phyloP scores from a whole-genome alignment of 53 echinoderm and acorn worm genomes.

The Echinometra lucunter region DNA sequence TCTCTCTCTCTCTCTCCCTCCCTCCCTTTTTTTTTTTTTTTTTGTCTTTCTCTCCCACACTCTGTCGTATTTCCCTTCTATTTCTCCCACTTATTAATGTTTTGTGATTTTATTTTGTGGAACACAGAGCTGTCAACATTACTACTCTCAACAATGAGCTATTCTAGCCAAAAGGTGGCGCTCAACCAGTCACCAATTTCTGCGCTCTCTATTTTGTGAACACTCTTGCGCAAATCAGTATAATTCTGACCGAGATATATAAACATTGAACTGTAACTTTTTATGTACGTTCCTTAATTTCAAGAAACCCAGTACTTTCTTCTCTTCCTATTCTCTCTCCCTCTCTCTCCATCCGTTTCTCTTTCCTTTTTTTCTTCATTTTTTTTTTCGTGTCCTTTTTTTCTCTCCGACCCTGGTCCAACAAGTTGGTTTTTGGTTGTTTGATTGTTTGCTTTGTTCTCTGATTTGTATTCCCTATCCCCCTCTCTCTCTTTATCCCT shows the following conservation, averaged over 20 bases:
- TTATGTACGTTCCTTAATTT: no score
- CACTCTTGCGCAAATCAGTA: background rate
- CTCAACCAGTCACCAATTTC: background rate
- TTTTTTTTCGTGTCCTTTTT: no score
- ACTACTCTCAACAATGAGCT: background rate
- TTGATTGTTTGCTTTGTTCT: no score
- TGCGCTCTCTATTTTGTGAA: background rate
- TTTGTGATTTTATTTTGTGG: no score
- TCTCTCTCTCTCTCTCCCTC: conserved; percentile 38
- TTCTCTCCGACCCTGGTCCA: no score
- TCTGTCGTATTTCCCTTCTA: no score
- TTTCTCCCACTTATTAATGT: background rate
- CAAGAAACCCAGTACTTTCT: no score
- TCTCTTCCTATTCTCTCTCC: background rate
- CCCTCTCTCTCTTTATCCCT: background rate
- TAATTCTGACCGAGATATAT: no score
- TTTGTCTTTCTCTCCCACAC: background rate
- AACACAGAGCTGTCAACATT: no score
- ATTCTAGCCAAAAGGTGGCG: background rate
- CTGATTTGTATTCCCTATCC: no score
- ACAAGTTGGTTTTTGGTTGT: no score
- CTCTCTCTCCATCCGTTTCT: conserved; percentile 38
- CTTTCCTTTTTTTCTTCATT: background rate
- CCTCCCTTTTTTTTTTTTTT: background rate
- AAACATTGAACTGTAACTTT: no score